phyloP scores from a whole-genome alignment of 1,140 invertebrate species.

The Leptinotarsa lineolata region DNA sequence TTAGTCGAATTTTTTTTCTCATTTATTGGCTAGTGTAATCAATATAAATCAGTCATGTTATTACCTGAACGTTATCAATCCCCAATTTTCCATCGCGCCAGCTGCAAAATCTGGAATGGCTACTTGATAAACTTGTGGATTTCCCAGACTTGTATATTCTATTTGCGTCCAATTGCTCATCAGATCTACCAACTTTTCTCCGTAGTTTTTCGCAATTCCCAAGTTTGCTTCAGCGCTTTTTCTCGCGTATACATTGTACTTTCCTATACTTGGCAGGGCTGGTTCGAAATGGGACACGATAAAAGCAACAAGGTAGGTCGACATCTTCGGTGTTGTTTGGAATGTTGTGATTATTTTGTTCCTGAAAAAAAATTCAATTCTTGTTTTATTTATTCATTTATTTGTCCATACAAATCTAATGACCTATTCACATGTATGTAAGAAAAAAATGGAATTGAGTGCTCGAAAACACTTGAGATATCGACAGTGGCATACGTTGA shows the following conservation, averaged over 20 bases:
- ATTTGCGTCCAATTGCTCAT: conserved; percentile 58
- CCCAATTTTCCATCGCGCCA: conserved; percentile 93
- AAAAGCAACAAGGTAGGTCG: conserved; percentile 78
- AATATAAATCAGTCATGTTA: conserved; percentile 41
- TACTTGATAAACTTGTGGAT: conserved; percentile 64
- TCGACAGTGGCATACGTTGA: no score
- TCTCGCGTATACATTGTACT: conserved; percentile 69
- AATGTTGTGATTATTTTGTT: conserved; percentile 28
- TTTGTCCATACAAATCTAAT: no score
- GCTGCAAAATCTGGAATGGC: conserved; percentile 79
- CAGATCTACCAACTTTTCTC: conserved; percentile 54
- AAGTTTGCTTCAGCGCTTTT: conserved; percentile 68
- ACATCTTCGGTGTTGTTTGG: conserved; percentile 61
- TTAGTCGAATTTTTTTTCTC: no score
- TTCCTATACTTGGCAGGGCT: background rate
- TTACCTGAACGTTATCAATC: conserved; percentile 86
- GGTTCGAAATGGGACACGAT: conserved; percentile 54
- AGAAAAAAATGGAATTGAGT: no score
- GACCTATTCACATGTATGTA: no score
- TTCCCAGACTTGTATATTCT: conserved; percentile 51
- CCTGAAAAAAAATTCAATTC: background rate
- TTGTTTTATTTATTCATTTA: no score
- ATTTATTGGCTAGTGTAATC: no score
- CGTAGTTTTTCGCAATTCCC: conserved; percentile 59
- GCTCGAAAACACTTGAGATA: no score